These are phyloP conservation scores for Megaustenia siamemsis DNA, from an alignment of 2,888 invertebrate genomes.

Conservation along the genomic window DNA sequence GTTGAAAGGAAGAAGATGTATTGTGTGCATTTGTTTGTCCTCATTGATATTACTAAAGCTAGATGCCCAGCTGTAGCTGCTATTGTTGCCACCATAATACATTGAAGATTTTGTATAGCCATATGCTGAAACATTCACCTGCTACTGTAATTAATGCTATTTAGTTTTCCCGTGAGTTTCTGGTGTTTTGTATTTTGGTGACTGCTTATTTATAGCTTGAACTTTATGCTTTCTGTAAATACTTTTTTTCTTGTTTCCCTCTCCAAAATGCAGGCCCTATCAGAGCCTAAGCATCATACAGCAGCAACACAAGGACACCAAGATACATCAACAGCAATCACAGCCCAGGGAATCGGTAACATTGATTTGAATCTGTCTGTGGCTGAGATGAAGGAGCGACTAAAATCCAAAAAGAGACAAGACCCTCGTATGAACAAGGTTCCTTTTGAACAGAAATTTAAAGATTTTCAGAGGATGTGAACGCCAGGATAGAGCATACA, in stretches of 20 bases:
- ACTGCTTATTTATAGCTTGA: no score
- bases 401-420: constrained; percentile 64
- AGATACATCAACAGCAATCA: constrained; percentile 12
- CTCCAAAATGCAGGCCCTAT: background rate
- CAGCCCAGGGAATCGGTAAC: constrained; percentile 5
- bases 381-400: constrained; percentile 69
- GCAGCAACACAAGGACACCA: constrained; percentile 11
- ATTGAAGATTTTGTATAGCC: no score
- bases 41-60: no score
- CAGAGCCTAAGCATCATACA: constrained; percentile 33
- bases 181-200: no score
- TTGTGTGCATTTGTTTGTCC: no score
- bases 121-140: no score
- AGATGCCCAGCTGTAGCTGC: no score
- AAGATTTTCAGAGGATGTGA: constrained; percentile 60
- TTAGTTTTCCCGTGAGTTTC: no score
- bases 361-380: constrained; percentile 63
- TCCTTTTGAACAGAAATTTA: constrained; percentile 57
- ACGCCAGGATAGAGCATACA: background rate
- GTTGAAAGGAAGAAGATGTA: no score
- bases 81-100: no score
- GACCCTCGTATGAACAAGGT: constrained; percentile 64
- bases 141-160: no score
- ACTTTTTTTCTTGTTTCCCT: background rate
- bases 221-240: no score